Evolutionary conservation across 1,140 invertebrate species (phyloP).

Genomic region (Proctacanthus coquilletti): DNA sequence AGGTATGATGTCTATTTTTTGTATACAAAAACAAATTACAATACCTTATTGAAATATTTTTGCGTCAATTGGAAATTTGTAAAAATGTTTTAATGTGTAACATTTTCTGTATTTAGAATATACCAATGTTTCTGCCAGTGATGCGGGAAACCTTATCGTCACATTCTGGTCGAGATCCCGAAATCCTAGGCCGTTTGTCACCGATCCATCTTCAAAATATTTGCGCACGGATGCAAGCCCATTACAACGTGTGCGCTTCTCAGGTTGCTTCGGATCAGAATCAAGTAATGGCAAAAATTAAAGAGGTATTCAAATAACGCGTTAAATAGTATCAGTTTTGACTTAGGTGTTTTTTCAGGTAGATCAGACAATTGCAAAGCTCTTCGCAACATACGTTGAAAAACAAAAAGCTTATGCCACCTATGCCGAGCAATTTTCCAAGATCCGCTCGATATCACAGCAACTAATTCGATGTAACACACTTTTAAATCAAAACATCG

Average conservation of each 20-base stretch:
- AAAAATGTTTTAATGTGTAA: too few species aligned
- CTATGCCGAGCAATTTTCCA: slow-evolving; percentile 67
- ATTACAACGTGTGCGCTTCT: slow-evolving; percentile 53
- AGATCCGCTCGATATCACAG: slow-evolving; percentile 60
- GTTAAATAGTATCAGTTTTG: neutral
- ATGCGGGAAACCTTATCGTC: slow-evolving; percentile 77
- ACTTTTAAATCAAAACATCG: slow-evolving; percentile 68
- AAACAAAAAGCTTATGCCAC: slow-evolving; percentile 69
- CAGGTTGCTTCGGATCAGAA: slow-evolving; percentile 58
- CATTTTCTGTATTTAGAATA: slow-evolving; percentile 39
- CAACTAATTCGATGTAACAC: slow-evolving; percentile 69
- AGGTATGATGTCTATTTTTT: too few species aligned
- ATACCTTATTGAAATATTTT: too few species aligned
- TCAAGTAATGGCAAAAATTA: slow-evolving; percentile 48
- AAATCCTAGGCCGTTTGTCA: slow-evolving; percentile 70
- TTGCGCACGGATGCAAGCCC: slow-evolving; percentile 33
- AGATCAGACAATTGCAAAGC: slow-evolving; percentile 52
- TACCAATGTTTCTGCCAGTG: slow-evolving; percentile 85
- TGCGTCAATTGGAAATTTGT: too few species aligned
- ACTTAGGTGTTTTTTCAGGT: slow-evolving; percentile 34
- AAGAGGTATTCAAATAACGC: slow-evolving; percentile 42
- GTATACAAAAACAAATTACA: too few species aligned
- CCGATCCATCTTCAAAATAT: slow-evolving; percentile 31
- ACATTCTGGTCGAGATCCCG: slow-evolving; percentile 63
- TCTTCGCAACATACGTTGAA: slow-evolving; percentile 56